Evolutionary conservation across 2,113 vertebrate species (phyloP), one percentile per base, ranked within the genome.

Genomic region (Eretmochelys imbricata): DNA sequence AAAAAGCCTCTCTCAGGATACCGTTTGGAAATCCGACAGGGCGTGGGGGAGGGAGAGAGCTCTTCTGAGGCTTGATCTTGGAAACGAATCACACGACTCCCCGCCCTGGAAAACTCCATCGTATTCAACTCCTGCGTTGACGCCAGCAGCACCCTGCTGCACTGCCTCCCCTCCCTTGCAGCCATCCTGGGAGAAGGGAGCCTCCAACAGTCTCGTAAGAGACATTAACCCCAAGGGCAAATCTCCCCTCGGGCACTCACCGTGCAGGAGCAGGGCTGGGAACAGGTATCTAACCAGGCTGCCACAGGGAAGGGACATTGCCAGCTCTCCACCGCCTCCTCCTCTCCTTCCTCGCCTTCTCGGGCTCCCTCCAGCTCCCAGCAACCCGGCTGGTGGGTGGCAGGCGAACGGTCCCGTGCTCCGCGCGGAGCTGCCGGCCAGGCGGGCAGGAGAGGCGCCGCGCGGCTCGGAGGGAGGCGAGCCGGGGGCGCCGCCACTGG

Each of bases 201-300:
- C 69, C 38, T 14, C 7, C 17, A 53, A 3, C 7, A 19, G 51
- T 19, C 51, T 53, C 19, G 16, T 6, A 53, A 20, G 8, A 75
- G 38, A 19, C 35, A 42, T 19, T 75, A 42, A 25, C 31, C 38
- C 42, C 75, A 4, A 2, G 72, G 35, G 35, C 17, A 7, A 20
- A 10, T 19, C 72, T 6, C 42, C 10, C 75, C 29, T 10, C 59
- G 46, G 22, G 29, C 89, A 97, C 98, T 98, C 97, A 98, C 98
- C 98, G 75, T 98, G 98, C 89, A 98, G 97, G 93, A 98, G 96
- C 93, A 98, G 97, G 97, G 97, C 98, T 91, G 96, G 97, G 97
- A 98, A 95, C 95, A 98, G 97, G 98, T 95, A 98, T 11, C 94
- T 57, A 46, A 98, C 13, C 38, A 98, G 95, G 90, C 91, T 79